Percentiles rank a stretch among this genome's conserved stretches.
Evolutionary conservation across 2,797 vertebrate species (phyloP).

Genomic region (Xiphorhynchus erythropygius): DNA sequence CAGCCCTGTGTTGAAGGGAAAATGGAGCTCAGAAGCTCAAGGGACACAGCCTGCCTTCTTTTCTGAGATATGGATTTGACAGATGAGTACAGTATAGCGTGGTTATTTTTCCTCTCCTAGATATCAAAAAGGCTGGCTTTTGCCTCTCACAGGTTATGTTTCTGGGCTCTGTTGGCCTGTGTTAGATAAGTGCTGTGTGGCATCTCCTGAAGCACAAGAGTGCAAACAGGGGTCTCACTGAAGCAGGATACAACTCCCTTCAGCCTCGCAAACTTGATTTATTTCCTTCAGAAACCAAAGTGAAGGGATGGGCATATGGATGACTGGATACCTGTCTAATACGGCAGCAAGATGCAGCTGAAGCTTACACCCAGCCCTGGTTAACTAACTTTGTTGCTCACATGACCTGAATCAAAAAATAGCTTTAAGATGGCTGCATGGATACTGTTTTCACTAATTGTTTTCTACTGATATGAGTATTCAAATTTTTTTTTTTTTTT

Average conservation of each 20-base stretch:
- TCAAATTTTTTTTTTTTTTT: not conserved
- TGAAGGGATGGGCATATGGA: not conserved
- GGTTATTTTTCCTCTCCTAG: not conserved
- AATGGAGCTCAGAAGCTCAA: not conserved
- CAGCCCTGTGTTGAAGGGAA: not conserved
- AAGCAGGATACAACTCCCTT: not conserved
- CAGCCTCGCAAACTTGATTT: not conserved
- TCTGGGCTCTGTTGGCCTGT: not conserved
- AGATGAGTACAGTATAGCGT: not conserved
- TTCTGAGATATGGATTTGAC: not conserved
- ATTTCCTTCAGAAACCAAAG: not conserved
- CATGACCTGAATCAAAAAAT: not conserved
- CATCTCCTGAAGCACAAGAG: not conserved
- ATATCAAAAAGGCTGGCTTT: not conserved
- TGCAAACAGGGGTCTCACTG: not conserved
- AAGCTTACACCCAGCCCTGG: not conserved
- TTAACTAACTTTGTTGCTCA: not conserved
- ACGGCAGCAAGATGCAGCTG: not conserved
- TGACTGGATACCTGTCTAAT: not conserved
- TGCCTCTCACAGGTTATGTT: not conserved
- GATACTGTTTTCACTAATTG: not conserved
- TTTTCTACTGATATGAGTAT: not conserved
- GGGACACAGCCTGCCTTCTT: not conserved
- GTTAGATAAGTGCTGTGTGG: not conserved
- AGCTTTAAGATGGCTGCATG: not conserved